These are phyloP conservation scores for Semicossyphus pulcher DNA, from an alignment of 2,113 vertebrate species.

Conservation along the genomic window DNA sequence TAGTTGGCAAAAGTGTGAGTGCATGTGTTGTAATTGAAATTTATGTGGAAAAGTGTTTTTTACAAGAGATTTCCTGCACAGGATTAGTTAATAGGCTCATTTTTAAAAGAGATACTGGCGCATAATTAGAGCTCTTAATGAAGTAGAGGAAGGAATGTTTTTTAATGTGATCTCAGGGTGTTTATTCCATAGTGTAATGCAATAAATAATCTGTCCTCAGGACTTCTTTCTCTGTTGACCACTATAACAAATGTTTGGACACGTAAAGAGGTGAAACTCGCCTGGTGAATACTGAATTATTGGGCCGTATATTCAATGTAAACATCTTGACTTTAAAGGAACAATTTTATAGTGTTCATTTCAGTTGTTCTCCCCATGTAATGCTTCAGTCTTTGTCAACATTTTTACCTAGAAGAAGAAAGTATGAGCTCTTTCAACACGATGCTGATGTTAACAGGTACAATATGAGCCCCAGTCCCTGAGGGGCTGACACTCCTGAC, in stretches of 20 bases:
- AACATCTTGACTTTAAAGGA: neutral
- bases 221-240: constrained; percentile 51
- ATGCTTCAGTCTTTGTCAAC: neutral
- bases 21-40: constrained; percentile 54
- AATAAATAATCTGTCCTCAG: constrained; percentile 54
- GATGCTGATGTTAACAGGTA: neutral
- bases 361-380: neutral
- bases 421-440: neutral
- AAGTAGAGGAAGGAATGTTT: constrained; percentile 42
- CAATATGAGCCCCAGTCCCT: constrained; percentile 1
- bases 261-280: constrained; percentile 23
- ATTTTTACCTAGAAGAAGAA: neutral
- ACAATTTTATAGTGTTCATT: neutral
- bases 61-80: constrained; percentile 63
- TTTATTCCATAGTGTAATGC: constrained; percentile 58
- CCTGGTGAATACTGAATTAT: no score
- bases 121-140: constrained; percentile 63
- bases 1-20: constrained; percentile 38
- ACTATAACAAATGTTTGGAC: constrained; percentile 58
- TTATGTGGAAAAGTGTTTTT: constrained; percentile 79
- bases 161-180: constrained; percentile 43
- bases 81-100: constrained; percentile 72
- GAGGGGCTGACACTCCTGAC: constrained; percentile 28
- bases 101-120: constrained; percentile 72
- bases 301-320: neutral